Evolutionary conservation across 1,140 invertebrate genomes (phyloP).

Genomic region (Saccostrea echinata): DNA sequence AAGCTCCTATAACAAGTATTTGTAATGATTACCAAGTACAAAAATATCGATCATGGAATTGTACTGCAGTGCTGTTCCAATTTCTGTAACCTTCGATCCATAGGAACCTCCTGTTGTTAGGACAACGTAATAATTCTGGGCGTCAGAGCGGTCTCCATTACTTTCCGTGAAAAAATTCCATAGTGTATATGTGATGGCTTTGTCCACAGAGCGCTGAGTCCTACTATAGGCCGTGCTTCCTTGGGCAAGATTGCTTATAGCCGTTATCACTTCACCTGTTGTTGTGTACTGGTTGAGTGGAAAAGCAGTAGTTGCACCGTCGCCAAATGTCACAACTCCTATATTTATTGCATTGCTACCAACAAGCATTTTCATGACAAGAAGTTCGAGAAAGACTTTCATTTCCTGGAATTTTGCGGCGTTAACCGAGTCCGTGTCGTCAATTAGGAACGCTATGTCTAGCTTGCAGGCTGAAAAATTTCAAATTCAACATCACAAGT

Average conservation of each 20-base stretch:
- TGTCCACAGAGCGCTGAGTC: not conserved
- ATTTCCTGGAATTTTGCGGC: not conserved
- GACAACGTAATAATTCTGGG: not conserved
- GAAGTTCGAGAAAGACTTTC: not conserved
- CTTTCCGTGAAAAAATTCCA: not conserved
- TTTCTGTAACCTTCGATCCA: not conserved
- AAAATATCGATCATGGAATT: not conserved
- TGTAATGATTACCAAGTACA: not conserved
- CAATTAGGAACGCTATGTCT: not conserved
- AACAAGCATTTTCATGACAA: not conserved
- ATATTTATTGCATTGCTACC: not conserved
- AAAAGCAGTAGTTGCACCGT: not conserved
- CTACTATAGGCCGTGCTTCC: not conserved
- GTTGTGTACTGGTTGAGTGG: constrained; percentile 1
- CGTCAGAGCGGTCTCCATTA: not conserved
- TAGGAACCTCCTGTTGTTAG: not conserved
- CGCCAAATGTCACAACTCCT: not conserved
- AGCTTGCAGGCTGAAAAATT: not conserved
- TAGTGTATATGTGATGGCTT: not conserved
- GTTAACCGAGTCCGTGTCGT: not conserved
- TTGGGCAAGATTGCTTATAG: not conserved
- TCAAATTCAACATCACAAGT: not conserved
- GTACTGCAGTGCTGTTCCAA: not conserved
- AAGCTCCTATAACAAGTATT: not conserved
- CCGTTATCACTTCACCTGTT: not conserved